Percentiles rank a stretch among this genome's conserved stretches.
phyloP scores from a whole-genome alignment of 2,113 vertebrate species.

The Hypocryptadius cinnamomeus region DNA sequence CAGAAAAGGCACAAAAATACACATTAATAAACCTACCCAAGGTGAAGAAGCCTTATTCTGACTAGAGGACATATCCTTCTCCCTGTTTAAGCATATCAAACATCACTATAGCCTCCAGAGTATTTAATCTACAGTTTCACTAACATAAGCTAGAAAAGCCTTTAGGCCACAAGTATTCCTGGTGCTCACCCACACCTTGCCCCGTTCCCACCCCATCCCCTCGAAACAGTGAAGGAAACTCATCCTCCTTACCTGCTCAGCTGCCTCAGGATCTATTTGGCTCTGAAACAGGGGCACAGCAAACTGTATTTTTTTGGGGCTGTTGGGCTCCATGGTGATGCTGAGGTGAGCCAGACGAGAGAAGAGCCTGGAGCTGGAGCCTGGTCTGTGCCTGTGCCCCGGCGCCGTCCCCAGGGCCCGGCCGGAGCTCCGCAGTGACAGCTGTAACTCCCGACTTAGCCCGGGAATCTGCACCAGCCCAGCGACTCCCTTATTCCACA shows the following conservation, averaged over 20 bases:
- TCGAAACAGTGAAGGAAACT: neutral
- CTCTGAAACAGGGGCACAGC: conserved; percentile 88
- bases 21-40: neutral
- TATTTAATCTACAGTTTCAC: neutral
- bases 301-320: conserved; percentile 96
- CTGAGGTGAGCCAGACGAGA: conserved; percentile 29
- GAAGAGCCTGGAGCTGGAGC: conserved; percentile 9
- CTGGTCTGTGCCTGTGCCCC: conserved; percentile 8
- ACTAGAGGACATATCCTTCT: neutral
- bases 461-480: conserved; percentile 32
- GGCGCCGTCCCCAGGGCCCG: conserved; percentile 55
- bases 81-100: neutral
- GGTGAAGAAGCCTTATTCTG: neutral
- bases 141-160: neutral
- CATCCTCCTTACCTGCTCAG: conserved; percentile 83
- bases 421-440: conserved; percentile 48
- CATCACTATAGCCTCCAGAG: fast-evolving
- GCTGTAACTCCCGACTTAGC: conserved; percentile 66
- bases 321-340: conserved; percentile 87
- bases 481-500: conserved; percentile 61
- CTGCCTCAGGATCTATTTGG: conserved; percentile 88
- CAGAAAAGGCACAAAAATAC: neutral
- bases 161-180: neutral
- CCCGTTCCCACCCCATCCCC: neutral
- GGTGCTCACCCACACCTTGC: neutral